Conservation (phyloP, 2,113 vertebrate genomes). For the Serranochromis macrocephalus region DNA sequence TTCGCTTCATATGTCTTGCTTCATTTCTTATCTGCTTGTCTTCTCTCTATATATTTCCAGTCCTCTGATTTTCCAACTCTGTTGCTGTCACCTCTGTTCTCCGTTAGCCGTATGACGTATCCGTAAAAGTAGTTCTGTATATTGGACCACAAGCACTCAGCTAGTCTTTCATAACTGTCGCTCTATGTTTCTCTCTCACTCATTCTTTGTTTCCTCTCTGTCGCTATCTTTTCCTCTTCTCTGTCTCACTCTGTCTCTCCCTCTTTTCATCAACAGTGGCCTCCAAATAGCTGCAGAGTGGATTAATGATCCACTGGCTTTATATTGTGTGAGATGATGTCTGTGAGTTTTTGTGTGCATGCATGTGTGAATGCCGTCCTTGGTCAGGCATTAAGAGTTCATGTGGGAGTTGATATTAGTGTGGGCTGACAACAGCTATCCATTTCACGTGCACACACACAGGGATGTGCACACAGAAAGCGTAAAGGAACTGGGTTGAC, state of each 20-base stretch:
- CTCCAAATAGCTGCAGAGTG: conserved; percentile 19
- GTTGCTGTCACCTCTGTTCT: not conserved
- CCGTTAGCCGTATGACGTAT: not conserved
- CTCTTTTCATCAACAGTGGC: conserved; percentile 12
- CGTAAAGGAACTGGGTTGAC: not conserved
- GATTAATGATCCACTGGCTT: conserved; percentile 26
- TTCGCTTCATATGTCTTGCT: not conserved
- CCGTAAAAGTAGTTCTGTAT: not conserved
- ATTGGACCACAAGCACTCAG: not conserved
- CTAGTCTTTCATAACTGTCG: not conserved
- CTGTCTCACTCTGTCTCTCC: not conserved
- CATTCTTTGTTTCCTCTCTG: not conserved
- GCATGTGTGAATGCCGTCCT: conserved; percentile 11
- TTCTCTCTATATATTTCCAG: not conserved
- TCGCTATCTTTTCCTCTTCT: not conserved
- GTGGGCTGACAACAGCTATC: conserved; percentile 25
- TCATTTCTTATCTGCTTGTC: not conserved
- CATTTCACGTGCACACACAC: not conserved
- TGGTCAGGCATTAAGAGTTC: conserved; percentile 31
- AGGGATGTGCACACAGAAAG: not conserved
- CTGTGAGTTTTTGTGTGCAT: not conserved
- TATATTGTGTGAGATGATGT: conserved; percentile 1
- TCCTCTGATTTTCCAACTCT: not conserved
- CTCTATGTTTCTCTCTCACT: not conserved
- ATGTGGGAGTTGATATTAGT: conserved; percentile 45